A percentile compares a stretch with the other conserved stretches of the same genome.
Conservation (phyloP, 2,797 vertebrate genomes). For the Fundulus diaphanus region DNA sequence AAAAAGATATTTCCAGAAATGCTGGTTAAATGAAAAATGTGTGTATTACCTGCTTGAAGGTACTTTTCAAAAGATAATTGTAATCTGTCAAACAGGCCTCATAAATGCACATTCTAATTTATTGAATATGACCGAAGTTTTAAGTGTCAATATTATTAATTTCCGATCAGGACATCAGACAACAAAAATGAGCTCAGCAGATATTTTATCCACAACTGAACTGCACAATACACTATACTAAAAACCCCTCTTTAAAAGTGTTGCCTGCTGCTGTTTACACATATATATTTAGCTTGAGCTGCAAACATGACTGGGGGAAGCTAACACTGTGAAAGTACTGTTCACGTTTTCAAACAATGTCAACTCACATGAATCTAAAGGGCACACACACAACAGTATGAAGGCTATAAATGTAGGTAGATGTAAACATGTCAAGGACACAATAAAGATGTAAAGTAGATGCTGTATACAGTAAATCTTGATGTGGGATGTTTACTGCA, state of each 20-base stretch:
- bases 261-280: slow-evolving; percentile 3
- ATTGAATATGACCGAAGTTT: no score
- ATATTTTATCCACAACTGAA: no score
- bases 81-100: no score
- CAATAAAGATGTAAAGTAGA: not conserved
- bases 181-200: no score
- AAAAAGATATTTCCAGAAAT: no score
- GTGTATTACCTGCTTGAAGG: no score
- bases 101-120: no score
- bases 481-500: slow-evolving; percentile 30
- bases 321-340: not conserved
- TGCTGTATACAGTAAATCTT: slow-evolving; percentile 22
- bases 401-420: not conserved
- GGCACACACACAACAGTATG: not conserved
- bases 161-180: no score
- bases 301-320: not conserved
- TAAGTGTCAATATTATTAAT: no score
- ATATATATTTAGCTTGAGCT: not conserved
- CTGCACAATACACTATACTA: not conserved
- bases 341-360: not conserved
- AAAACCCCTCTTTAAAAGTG: not conserved
- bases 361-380: slow-evolving; percentile 3
- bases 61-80: no score
- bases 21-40: no score
- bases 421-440: not conserved